Conservation (phyloP, 2,113 vertebrate genomes). For the Oryzias javanicus region DNA sequence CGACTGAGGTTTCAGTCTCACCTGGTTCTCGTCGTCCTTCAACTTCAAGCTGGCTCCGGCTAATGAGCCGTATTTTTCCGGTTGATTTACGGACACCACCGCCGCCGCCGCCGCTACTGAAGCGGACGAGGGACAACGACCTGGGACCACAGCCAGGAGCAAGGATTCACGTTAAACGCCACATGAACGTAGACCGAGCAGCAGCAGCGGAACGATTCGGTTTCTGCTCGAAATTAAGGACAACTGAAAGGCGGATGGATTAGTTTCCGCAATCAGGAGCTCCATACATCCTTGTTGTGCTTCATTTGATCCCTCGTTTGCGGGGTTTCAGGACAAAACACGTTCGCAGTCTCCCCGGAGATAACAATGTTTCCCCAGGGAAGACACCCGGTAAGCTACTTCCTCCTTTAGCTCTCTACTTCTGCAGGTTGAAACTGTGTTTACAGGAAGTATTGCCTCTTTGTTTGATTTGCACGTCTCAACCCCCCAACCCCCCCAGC, state of each 20-base stretch:
- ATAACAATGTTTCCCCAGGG: constrained; percentile 75
- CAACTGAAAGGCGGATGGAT: constrained; percentile 55
- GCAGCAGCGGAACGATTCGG: neutral
- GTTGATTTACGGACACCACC: constrained; percentile 54
- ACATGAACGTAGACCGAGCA: constrained; percentile 34
- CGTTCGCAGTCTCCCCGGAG: constrained; percentile 44
- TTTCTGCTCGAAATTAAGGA: constrained; percentile 26
- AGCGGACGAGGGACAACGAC: constrained; percentile 31
- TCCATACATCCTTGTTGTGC: neutral
- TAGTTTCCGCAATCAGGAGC: constrained; percentile 45
- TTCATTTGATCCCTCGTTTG: constrained; percentile 28
- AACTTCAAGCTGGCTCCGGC: constrained; percentile 27
- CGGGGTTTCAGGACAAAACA: constrained; percentile 39
- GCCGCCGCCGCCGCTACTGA: constrained; percentile 15
- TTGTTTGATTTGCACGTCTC: constrained; percentile 32
- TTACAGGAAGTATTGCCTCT: constrained; percentile 17
- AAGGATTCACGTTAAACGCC: constrained; percentile 36
- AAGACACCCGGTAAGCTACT: constrained; percentile 73
- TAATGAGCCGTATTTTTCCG: constrained; percentile 68
- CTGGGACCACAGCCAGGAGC: constrained; percentile 11
- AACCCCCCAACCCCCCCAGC: neutral
- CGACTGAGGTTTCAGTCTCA: constrained; percentile 36
- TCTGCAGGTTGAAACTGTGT: constrained; percentile 23
- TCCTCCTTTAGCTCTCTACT: constrained; percentile 14
- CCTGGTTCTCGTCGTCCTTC: constrained; percentile 29